Conservation (phyloP, 2,888 invertebrate species). For the Tachystola acroxantha region DNA sequence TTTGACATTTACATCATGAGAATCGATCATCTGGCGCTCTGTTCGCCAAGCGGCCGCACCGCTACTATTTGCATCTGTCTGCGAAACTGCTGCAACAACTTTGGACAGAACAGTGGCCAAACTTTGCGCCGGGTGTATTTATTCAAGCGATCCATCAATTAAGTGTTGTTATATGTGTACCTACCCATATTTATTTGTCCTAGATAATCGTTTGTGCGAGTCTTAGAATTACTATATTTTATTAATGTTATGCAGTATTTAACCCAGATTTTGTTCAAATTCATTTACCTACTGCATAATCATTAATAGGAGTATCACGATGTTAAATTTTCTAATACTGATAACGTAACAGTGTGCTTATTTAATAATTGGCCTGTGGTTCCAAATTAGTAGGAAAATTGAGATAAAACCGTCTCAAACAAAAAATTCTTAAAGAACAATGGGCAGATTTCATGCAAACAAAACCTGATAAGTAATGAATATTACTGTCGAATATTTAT, state of each 20-base stretch:
- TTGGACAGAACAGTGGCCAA: constrained; percentile 3
- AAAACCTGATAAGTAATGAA: too few species aligned
- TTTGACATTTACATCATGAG: constrained; percentile 11
- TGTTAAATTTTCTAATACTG: too few species aligned
- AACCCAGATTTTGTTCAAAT: background rate
- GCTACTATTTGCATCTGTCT: background rate
- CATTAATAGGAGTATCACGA: too few species aligned
- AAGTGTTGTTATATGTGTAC: constrained; percentile 19
- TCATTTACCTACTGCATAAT: background rate
- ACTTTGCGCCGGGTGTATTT: constrained; percentile 14
- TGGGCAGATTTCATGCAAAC: too few species aligned
- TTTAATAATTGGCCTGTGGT: too few species aligned
- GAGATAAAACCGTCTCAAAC: too few species aligned
- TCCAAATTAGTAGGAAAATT: too few species aligned
- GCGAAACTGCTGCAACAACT: too few species aligned
- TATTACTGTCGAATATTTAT: too few species aligned
- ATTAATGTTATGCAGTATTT: constrained; percentile 7
- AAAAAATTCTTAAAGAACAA: too few species aligned
- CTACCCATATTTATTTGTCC: constrained; percentile 7
- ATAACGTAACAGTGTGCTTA: background rate
- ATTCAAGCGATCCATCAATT: constrained; percentile 12
- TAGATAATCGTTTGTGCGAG: constrained; percentile 13
- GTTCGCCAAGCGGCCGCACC: constrained; percentile 4
- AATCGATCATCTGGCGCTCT: constrained; percentile 14
- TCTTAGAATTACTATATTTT: constrained; percentile 14